A percentile compares a stretch with the other conserved stretches of the same genome.
Evolutionary conservation across 2,888 invertebrate species (phyloP).

Genomic region (Choristoneura rosaceana): DNA sequence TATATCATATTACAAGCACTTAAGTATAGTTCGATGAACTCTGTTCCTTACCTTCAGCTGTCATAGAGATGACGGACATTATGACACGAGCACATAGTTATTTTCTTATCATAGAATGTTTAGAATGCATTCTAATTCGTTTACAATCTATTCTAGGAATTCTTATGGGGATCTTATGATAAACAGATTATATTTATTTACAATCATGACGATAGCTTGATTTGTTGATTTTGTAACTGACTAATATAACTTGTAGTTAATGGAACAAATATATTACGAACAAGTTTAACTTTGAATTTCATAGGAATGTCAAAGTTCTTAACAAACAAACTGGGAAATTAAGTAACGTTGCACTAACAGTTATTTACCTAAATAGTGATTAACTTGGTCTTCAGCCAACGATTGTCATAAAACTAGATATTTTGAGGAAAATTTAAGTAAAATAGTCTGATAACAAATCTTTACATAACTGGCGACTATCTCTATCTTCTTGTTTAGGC

Average conservation of each 20-base stretch:
- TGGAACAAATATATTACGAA: conserved; percentile 8
- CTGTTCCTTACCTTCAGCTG: background rate
- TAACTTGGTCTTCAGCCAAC: background rate
- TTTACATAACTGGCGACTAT: background rate
- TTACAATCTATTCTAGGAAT: conserved; percentile 33
- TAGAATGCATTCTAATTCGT: conserved; percentile 36
- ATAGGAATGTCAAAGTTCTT: conserved; percentile 1
- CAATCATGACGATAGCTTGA: conserved; percentile 7
- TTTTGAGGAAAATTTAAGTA: background rate
- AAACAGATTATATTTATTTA: conserved; percentile 6
- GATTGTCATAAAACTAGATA: background rate
- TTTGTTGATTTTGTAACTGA: conserved; percentile 16
- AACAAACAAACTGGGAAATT: background rate
- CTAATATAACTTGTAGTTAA: background rate
- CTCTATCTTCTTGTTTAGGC: background rate
- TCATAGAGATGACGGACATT: background rate
- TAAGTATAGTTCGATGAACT: background rate
- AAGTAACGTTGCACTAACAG: background rate
- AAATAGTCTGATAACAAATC: background rate
- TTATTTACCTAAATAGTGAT: background rate
- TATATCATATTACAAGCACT: background rate
- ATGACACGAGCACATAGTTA: conserved; percentile 21
- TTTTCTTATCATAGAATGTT: conserved; percentile 16
- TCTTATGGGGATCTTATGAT: conserved; percentile 28
- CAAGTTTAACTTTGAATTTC: background rate